Conservation (phyloP, 2,113 vertebrate species). For the Gobiocypris rarus region DNA sequence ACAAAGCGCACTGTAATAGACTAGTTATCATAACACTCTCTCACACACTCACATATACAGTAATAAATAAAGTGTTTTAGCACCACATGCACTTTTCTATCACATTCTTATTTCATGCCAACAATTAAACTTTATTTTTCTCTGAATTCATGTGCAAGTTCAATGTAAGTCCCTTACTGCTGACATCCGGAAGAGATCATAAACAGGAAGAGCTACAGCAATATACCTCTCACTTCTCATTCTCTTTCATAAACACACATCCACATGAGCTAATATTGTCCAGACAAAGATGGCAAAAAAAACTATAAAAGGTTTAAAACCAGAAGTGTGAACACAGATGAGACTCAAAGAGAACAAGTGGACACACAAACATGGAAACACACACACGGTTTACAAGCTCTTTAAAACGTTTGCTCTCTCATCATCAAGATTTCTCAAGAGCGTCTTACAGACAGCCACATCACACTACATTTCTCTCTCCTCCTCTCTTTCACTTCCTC, state of each 20-base stretch:
- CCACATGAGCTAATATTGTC: neutral
- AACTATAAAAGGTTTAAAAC: neutral
- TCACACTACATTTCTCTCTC: slow-evolving; percentile 1
- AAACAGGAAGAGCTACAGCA: slow-evolving; percentile 77
- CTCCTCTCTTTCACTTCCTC: slow-evolving; percentile 13
- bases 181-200: slow-evolving; percentile 72
- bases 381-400: slow-evolving; percentile 5
- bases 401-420: slow-evolving; percentile 20
- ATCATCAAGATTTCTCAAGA: slow-evolving; percentile 10
- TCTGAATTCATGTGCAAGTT: neutral
- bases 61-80: neutral
- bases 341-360: no score
- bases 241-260: slow-evolving; percentile 17
- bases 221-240: slow-evolving; percentile 50
- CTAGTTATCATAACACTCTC: neutral
- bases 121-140: neutral
- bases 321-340: neutral
- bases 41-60: neutral
- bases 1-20: neutral
- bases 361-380: neutral
- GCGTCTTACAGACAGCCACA: neutral
- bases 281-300: neutral
- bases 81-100: neutral
- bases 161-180: slow-evolving; percentile 50
- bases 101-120: neutral